Evolutionary conservation across 1,140 invertebrate genomes (phyloP).

Genomic region (Steinernema khuongi): DNA sequence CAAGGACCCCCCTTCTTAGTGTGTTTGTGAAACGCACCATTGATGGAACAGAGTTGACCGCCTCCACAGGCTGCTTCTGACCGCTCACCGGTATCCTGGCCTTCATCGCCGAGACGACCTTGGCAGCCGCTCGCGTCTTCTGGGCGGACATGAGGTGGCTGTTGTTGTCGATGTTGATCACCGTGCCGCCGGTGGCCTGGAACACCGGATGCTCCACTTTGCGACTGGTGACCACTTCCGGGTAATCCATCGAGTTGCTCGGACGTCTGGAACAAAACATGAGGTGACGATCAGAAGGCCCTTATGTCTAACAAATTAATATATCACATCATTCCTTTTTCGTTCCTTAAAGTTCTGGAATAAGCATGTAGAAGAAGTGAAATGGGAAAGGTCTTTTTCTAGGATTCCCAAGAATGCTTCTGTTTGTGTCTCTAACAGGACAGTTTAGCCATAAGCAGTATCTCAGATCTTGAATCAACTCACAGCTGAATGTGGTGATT

Average conservation of each 20-base stretch:
- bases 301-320: too few relatives aligned
- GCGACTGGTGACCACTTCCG: neutral
- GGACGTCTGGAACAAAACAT: neutral
- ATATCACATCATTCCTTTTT: too few relatives aligned
- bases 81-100: neutral
- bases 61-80: neutral
- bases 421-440: too few relatives aligned
- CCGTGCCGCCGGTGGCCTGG: constrained; percentile 15
- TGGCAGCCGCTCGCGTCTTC: neutral
- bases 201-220: constrained; percentile 11
- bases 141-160: neutral
- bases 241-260: neutral
- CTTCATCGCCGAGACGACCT: constrained; percentile 3
- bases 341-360: too few relatives aligned
- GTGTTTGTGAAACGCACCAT: too few relatives aligned
- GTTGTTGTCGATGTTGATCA: constrained; percentile 27
- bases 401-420: too few relatives aligned
- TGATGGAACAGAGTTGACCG: constrained; percentile 8
- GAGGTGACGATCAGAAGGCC: neutral
- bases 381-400: too few relatives aligned
- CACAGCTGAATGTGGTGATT: constrained; percentile 3
- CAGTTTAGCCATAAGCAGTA: too few relatives aligned
- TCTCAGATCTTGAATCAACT: too few relatives aligned
- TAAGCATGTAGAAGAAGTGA: too few relatives aligned
- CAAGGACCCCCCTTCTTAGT: too few relatives aligned